phyloP scores from a whole-genome alignment of 2,113 vertebrate species.

The Odocoileus hemionus region DNA sequence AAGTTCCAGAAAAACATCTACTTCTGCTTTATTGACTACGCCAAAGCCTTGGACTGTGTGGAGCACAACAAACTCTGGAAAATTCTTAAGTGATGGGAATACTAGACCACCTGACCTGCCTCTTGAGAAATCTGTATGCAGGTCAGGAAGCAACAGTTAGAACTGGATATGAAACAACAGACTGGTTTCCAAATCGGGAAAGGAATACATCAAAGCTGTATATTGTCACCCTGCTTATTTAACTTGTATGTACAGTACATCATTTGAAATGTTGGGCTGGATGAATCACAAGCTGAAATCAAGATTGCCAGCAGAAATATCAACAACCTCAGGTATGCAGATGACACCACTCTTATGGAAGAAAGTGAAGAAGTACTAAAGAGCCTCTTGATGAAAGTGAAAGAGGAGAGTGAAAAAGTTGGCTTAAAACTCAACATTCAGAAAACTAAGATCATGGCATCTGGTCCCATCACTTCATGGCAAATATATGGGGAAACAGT shows the following conservation, averaged over 20 bases:
- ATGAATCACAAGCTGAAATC: not conserved
- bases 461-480: not conserved
- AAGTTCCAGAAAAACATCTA: not conserved
- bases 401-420: not conserved
- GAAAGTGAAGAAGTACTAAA: not conserved
- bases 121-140: not conserved
- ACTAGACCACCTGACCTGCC: not conserved
- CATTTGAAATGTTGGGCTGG: not conserved
- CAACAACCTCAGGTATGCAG: not conserved
- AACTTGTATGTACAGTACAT: not conserved
- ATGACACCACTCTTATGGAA: not conserved
- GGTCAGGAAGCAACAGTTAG: not conserved
- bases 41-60: not conserved
- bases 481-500: not conserved
- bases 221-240: not conserved
- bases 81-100: not conserved
- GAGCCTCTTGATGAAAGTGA: not conserved
- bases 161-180: not conserved
- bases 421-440: not conserved
- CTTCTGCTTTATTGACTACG: not conserved
- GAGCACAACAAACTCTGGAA: not conserved
- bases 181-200: not conserved
- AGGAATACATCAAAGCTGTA: fast-evolving
- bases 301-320: not conserved
- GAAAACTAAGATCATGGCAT: not conserved